Base-by-base conservation (phyloP, 2,113 vertebrate species). In the Myiopsitta monachus region DNA sequence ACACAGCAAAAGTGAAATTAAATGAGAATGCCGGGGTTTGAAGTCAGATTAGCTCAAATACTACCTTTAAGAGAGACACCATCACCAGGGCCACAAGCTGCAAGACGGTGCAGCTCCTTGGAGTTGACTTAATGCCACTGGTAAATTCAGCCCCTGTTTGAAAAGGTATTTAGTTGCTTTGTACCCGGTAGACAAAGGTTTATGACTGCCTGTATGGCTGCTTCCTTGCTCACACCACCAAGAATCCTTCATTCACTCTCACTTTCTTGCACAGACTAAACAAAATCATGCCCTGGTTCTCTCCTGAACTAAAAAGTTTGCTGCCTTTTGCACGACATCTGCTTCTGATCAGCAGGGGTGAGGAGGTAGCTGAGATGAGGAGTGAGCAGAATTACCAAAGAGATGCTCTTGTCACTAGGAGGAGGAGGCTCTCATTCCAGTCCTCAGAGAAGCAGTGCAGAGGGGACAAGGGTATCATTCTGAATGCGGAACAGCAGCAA, bases 1-100 rank as follows among this genome's bases (percentile, higher is more conserved):
- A 94, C 23, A 47, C 27, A 59, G 78, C 73, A 86, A 97, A 95
- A 96, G 67, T 68, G 94, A 93, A 95, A 96, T 92, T 93, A 96
- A 93, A 95, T 92, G 79, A 88, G 91, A 94, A 94, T 62, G 79
- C 44, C 97, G 84, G 66, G 89, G 92, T 95, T 83, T 87, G 62
- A 83, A 94, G 87, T 62, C 80, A 73, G 86, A 76, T 94, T 84
- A 94, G 75, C 90, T 96, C 88, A 84, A 97, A 86, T 59, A 54
- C 66, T 17, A 31, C 41, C 55, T 84, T 46, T 47, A 39, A 9
- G 23, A 44, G 36, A 90, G 28, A 51, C 18, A 62, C 10, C 39
- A 85, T 31, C 63, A 66, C 54, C 41, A 43, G 55, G 73, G 55
- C 55, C 41, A 54, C 90, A 73, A 78, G 68, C 41, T 82, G 67